A percentile compares a stretch with the other conserved stretches of the same genome.
phyloP scores from a whole-genome alignment of 2,797 vertebrate genomes.

The Cuniculus paca region DNA sequence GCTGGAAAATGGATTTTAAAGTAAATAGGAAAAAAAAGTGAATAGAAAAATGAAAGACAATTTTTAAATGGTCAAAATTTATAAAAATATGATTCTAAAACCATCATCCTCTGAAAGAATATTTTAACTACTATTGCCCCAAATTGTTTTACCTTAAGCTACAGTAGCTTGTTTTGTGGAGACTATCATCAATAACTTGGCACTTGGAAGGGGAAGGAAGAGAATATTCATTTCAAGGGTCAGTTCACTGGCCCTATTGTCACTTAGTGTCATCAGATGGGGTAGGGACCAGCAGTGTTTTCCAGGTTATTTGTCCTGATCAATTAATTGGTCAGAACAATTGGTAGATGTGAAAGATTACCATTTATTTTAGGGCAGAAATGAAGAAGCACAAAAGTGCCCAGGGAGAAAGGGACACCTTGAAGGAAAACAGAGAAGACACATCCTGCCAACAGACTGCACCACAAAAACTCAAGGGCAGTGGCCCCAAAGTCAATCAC shows the following conservation, averaged over 20 bases:
- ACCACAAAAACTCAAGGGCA: not conserved
- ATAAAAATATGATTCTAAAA: conserved; percentile 4
- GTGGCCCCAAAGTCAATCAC: not conserved
- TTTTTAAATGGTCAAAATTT: not conserved
- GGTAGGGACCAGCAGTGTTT: not conserved
- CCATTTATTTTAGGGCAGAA: not conserved
- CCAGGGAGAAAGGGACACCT: not conserved
- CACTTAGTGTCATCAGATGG: not conserved
- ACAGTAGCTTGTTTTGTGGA: not conserved
- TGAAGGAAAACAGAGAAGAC: not conserved
- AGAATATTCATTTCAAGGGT: not conserved
- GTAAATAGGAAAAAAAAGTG: not conserved
- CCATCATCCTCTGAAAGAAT: not conserved
- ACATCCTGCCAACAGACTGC: not conserved
- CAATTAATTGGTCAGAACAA: not conserved
- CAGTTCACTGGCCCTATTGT: not conserved
- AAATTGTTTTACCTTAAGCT: conserved; percentile 34
- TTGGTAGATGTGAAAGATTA: not conserved
- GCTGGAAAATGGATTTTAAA: conserved; percentile 32
- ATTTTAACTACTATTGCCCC: not conserved
- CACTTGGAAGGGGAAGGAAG: not conserved
- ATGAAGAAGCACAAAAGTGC: not conserved
- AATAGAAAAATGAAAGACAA: not conserved
- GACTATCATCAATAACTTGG: not conserved
- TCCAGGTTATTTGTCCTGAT: not conserved